Percentiles rank a stretch among this genome's conserved stretches.
Conservation (phyloP, 2,113 vertebrate genomes). For the Hippocampus comes region DNA sequence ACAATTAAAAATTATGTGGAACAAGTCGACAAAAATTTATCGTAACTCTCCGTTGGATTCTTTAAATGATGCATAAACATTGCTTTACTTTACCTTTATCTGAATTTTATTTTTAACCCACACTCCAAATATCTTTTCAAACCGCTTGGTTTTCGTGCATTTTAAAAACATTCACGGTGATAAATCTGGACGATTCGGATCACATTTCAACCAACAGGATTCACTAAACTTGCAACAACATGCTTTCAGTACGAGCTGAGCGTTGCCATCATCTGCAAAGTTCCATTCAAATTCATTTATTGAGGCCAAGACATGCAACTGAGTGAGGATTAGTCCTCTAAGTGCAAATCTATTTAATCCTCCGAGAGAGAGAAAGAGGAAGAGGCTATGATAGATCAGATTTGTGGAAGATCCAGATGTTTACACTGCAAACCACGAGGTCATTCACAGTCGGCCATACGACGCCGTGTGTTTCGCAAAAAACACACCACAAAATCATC, state of each 20-base stretch:
- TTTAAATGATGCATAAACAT: no score
- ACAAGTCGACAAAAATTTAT: no score
- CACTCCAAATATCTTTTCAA: no score
- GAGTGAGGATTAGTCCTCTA: slow-evolving; percentile 60
- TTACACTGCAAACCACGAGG: slow-evolving; percentile 54
- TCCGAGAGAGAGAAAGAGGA: slow-evolving; percentile 43
- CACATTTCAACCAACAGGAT: neutral
- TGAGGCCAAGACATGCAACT: slow-evolving; percentile 53
- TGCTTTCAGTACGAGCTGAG: neutral
- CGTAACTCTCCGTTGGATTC: no score
- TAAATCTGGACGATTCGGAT: neutral
- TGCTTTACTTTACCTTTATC: no score
- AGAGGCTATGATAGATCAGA: slow-evolving; percentile 54
- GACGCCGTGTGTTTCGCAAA: slow-evolving; percentile 20
- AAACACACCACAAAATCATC: slow-evolving; percentile 56
- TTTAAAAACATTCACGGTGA: neutral
- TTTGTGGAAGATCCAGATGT: slow-evolving; percentile 64
- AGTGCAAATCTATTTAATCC: slow-evolving; percentile 66
- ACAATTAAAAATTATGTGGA: no score
- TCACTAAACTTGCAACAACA: neutral
- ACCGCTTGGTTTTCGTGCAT: neutral
- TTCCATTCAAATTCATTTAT: slow-evolving; percentile 42
- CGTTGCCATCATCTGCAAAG: slow-evolving; percentile 18
- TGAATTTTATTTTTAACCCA: no score
- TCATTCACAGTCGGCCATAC: slow-evolving; percentile 49